Evolutionary conservation across 1,140 invertebrate species (phyloP).

Genomic region (Neotoxoptera formosana): DNA sequence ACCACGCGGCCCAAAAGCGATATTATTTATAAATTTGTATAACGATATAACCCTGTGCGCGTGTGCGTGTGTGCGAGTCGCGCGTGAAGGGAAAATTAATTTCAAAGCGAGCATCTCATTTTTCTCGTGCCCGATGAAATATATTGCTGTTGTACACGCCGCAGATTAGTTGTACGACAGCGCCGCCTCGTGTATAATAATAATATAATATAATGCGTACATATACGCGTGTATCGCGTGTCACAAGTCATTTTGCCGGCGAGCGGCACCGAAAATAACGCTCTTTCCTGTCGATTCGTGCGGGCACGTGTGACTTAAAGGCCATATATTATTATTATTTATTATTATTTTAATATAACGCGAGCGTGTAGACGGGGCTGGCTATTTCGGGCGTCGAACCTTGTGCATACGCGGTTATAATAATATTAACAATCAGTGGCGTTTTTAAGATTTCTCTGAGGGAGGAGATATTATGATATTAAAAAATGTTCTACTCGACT

Average conservation of each 20-base stretch:
- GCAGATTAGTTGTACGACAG: neutral
- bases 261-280: neutral
- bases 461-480: no score
- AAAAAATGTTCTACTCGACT: no score
- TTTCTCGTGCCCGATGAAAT: neutral
- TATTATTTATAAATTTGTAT: neutral
- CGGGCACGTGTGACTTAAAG: neutral
- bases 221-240: neutral
- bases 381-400: neutral
- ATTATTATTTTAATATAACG: neutral
- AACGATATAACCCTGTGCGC: no score
- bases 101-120: slow-evolving; percentile 6
- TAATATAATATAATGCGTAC: no score
- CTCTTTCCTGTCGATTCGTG: neutral
- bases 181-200: no score
- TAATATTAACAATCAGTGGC: no score
- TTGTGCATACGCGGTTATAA: no score
- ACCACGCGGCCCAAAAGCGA: neutral
- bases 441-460: no score
- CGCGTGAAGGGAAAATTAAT: neutral
- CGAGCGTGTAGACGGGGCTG: neutral
- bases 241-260: neutral
- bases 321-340: neutral
- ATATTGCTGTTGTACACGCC: slow-evolving; percentile 3
- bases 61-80: neutral